These are phyloP conservation scores for Fistularia tabacaria DNA, from an alignment of 2,797 vertebrate species.

Conservation along the genomic window DNA sequence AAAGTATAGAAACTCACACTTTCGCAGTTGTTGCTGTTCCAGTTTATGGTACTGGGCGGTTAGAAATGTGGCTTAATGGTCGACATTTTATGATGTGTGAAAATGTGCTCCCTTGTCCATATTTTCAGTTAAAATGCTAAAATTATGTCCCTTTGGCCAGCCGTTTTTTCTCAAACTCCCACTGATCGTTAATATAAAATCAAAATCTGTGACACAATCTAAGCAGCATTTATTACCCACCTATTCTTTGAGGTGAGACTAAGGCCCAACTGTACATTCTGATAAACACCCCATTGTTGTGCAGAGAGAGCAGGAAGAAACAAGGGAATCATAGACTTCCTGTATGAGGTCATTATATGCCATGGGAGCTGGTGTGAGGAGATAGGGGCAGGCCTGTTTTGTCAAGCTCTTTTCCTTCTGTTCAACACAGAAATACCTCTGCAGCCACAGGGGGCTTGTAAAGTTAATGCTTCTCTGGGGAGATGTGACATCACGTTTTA, in stretches of 20 bases:
- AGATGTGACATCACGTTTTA: constrained; percentile 70
- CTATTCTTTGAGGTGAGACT: constrained; percentile 25
- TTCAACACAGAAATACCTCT: constrained; percentile 68
- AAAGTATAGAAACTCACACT: constrained; percentile 31
- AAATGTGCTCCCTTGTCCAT: constrained; percentile 4
- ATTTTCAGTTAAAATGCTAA: constrained; percentile 16
- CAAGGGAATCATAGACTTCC: constrained; percentile 74
- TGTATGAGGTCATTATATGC: constrained; percentile 75
- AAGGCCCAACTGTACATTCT: constrained; percentile 46
- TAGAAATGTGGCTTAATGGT: constrained; percentile 13
- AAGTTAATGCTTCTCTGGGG: constrained; percentile 62
- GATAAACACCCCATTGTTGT: constrained; percentile 75
- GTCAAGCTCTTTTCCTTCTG: constrained; percentile 69
- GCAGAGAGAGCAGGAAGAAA: constrained; percentile 71
- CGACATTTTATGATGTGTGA: constrained; percentile 15
- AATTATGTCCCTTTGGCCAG: constrained; percentile 5
- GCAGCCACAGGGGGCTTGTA: constrained; percentile 55
- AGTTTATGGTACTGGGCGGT: constrained; percentile 9
- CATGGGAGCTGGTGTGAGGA: constrained; percentile 60
- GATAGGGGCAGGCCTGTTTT: constrained; percentile 70
- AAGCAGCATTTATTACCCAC: constrained; percentile 13
- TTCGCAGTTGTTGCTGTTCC: constrained; percentile 17
- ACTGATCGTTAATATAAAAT: constrained; percentile 9
- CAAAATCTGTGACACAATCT: constrained; percentile 16
- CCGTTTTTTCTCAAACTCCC: constrained; percentile 6